A percentile compares a stretch with the other conserved stretches of the same genome.
These are phyloP conservation scores for Muscidifurax raptorellus DNA, from an alignment of 1,140 invertebrate species.

Conservation along the genomic window DNA sequence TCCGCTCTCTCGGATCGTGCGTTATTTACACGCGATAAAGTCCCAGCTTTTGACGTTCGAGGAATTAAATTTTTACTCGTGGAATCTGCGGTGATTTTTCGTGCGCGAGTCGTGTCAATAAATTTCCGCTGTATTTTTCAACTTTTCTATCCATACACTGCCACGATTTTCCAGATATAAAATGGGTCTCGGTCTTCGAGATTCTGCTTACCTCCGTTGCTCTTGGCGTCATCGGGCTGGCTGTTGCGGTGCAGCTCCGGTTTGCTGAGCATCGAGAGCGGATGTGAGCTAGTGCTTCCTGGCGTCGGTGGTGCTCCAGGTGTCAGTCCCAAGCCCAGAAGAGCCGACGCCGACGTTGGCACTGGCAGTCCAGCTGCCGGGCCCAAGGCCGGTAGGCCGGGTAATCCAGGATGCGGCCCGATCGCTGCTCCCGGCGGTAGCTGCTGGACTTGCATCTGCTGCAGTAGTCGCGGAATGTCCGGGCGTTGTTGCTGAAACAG, in stretches of 20 bases:
- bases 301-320: slow-evolving; percentile 76
- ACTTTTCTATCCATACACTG: too few species aligned
- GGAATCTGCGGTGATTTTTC: neutral
- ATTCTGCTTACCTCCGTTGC: slow-evolving; percentile 81
- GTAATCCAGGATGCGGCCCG: slow-evolving; percentile 76
- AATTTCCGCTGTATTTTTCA: too few species aligned
- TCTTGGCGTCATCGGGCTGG: slow-evolving; percentile 79
- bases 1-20: neutral
- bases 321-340: slow-evolving; percentile 74
- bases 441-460: slow-evolving; percentile 95
- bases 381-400: slow-evolving; percentile 71
- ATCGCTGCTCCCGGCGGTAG: slow-evolving; percentile 86
- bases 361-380: slow-evolving; percentile 72
- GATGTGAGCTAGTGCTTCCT: slow-evolving; percentile 75
- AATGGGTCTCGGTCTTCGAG: too few species aligned
- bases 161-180: too few species aligned
- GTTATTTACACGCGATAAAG: slow-evolving; percentile 28
- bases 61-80: slow-evolving; percentile 31
- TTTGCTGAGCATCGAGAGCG: slow-evolving; percentile 81
- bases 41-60: slow-evolving; percentile 27
- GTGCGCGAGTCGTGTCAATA: too few species aligned
- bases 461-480: slow-evolving; percentile 84
- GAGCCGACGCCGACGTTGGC: slow-evolving; percentile 70
- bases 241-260: slow-evolving; percentile 81
- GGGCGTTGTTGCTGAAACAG: slow-evolving; percentile 83